phyloP scores from a whole-genome alignment of 2,888 invertebrate genomes.

The Chrysolina haemoptera region DNA sequence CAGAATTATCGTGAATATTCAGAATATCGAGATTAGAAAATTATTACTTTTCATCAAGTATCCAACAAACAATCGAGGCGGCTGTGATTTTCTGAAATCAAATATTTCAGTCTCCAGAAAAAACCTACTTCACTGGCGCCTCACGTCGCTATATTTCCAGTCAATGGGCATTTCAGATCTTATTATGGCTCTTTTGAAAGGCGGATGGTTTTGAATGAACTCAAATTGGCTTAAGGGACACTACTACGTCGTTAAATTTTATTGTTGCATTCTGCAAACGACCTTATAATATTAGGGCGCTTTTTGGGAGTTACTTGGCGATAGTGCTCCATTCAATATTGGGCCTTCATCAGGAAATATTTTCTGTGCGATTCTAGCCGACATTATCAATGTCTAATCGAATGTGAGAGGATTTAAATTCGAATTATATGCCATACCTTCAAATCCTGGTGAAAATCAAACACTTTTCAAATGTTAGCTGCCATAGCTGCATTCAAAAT shows the following conservation, averaged over 20 bases:
- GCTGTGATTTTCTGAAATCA: too few species aligned
- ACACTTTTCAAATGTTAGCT: too few species aligned
- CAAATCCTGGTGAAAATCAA: too few species aligned
- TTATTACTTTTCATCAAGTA: too few species aligned
- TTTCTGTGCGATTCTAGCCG: too few species aligned
- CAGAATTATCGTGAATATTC: too few species aligned
- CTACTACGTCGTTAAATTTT: slow-evolving; percentile 59
- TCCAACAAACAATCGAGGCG: too few species aligned
- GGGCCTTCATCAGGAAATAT: background rate
- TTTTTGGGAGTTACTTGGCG: slow-evolving; percentile 11
- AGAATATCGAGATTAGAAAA: too few species aligned
- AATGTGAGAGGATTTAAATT: too few species aligned
- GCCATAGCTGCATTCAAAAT: too few species aligned
- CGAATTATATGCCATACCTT: too few species aligned
- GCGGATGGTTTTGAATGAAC: slow-evolving; percentile 60
- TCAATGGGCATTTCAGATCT: slow-evolving; percentile 50
- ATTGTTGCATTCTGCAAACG: slow-evolving; percentile 58
- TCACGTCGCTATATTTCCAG: slow-evolving; percentile 34
- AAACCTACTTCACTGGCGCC: slow-evolving; percentile 4
- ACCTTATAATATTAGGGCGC: slow-evolving; percentile 55
- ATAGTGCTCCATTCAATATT: background rate
- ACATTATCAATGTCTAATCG: too few species aligned
- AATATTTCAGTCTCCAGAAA: background rate
- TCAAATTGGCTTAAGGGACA: slow-evolving; percentile 59
- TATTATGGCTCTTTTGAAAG: slow-evolving; percentile 53